Conservation (phyloP, 1,140 invertebrate genomes). For the Scaptomyza hsui region DNA sequence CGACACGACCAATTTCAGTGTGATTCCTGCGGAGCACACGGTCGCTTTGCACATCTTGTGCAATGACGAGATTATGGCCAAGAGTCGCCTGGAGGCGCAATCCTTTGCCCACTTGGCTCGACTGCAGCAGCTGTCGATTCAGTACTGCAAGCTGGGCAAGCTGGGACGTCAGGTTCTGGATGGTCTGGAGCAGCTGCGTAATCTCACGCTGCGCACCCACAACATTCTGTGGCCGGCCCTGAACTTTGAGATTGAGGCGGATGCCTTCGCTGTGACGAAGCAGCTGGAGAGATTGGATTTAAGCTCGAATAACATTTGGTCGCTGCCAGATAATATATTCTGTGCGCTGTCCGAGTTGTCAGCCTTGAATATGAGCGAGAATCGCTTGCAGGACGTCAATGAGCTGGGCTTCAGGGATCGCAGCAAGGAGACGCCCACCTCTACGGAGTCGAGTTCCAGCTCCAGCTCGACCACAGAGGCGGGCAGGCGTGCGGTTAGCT, state of each 20-base stretch:
- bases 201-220: slow-evolving; percentile 91
- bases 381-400: slow-evolving; percentile 92
- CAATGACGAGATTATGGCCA: slow-evolving; percentile 89
- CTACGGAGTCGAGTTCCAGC: slow-evolving; percentile 47
- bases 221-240: slow-evolving; percentile 91
- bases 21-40: slow-evolving; percentile 92
- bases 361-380: slow-evolving; percentile 91
- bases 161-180: slow-evolving; percentile 90
- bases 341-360: slow-evolving; percentile 92
- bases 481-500: slow-evolving; percentile 51
- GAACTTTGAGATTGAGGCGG: slow-evolving; percentile 90
- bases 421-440: slow-evolving; percentile 65
- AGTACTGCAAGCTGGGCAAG: slow-evolving; percentile 92
- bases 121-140: slow-evolving; percentile 90
- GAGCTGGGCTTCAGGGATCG: slow-evolving; percentile 91
- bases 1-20: slow-evolving; percentile 94
- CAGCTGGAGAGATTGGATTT: slow-evolving; percentile 93
- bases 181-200: slow-evolving; percentile 90
- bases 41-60: slow-evolving; percentile 91
- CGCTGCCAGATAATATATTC: slow-evolving; percentile 92
- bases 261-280: slow-evolving; percentile 89
- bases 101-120: slow-evolving; percentile 92
- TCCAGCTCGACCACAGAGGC: slow-evolving; percentile 61
- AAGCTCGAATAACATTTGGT: slow-evolving; percentile 94
- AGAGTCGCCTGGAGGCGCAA: slow-evolving; percentile 89